Evolutionary conservation across 2,888 invertebrate genomes (phyloP).

Genomic region (Nesidiocoris tenuis): DNA sequence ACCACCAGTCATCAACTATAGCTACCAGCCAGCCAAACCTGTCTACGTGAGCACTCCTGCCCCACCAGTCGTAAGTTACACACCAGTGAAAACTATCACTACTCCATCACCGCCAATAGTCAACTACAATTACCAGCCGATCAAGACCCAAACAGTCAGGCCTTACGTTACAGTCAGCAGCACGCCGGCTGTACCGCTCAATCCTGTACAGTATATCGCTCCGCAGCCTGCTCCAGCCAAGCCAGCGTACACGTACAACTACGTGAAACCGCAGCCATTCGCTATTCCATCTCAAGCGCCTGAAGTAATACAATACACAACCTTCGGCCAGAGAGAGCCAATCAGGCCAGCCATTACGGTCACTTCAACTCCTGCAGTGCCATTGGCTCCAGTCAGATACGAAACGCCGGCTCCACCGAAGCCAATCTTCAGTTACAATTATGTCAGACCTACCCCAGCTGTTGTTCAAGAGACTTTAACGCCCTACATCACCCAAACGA

Average conservation of each 20-base stretch:
- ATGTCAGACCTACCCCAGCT: constrained; percentile 36
- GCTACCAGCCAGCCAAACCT: constrained; percentile 35
- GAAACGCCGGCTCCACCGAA: constrained; percentile 13
- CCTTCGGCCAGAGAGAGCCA: background rate
- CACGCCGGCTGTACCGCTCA: constrained; percentile 44
- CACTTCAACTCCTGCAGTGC: constrained; percentile 34
- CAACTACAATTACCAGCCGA: constrained; percentile 39
- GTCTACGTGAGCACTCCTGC: constrained; percentile 39
- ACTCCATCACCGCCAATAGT: constrained; percentile 43
- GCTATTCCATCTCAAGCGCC: constrained; percentile 45
- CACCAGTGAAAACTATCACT: background rate
- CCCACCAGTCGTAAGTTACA: constrained; percentile 32
- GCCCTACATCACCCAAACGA: constrained; percentile 13
- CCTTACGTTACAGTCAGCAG: constrained; percentile 31
- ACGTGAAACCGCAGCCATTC: constrained; percentile 44
- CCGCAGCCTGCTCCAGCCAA: background rate
- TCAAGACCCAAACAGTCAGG: constrained; percentile 35
- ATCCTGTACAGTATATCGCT: constrained; percentile 24
- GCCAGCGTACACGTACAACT: constrained; percentile 27
- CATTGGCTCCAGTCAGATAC: constrained; percentile 33
- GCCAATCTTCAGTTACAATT: constrained; percentile 24
- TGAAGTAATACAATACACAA: constrained; percentile 4
- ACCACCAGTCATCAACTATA: constrained; percentile 30
- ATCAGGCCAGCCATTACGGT: constrained; percentile 24
- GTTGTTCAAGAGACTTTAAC: constrained; percentile 1